Conservation (phyloP, 2,113 vertebrate genomes). For the Puma concolor region DNA sequence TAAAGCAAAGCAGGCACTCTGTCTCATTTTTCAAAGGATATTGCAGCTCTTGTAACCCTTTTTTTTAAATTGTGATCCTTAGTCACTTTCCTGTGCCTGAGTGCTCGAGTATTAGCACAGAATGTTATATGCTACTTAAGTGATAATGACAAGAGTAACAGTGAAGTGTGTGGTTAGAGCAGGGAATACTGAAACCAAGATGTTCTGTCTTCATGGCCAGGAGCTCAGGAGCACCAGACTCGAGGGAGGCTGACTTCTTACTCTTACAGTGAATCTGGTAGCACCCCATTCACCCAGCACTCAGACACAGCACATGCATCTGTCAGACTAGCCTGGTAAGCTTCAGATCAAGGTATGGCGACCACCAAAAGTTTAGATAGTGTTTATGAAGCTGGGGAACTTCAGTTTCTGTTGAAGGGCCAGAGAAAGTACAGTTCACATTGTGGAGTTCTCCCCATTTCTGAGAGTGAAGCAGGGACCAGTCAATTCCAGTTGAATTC, state of each 20-base stretch:
- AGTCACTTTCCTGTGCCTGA: neutral
- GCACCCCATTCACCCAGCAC: neutral
- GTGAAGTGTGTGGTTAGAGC: neutral
- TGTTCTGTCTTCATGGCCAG: neutral
- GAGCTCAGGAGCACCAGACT: neutral
- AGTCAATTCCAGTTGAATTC: neutral
- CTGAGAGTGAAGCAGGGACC: neutral
- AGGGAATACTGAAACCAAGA: neutral
- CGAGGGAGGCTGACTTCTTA: neutral
- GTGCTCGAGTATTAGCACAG: neutral
- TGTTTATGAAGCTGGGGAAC: neutral
- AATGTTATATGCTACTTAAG: neutral
- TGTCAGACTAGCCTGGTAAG: neutral
- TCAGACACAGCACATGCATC: neutral
- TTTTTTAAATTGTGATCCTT: neutral
- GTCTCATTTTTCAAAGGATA: neutral
- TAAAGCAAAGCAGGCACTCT: neutral
- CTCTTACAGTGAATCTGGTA: neutral
- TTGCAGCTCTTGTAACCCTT: neutral
- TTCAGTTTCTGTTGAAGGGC: neutral
- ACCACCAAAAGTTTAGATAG: neutral
- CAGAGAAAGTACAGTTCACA: neutral
- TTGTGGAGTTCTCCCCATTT: neutral
- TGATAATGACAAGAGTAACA: neutral
- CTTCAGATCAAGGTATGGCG: neutral